These are phyloP conservation scores for Petrophora chlorosata DNA, from an alignment of 2,888 invertebrate genomes.

Conservation along the genomic window DNA sequence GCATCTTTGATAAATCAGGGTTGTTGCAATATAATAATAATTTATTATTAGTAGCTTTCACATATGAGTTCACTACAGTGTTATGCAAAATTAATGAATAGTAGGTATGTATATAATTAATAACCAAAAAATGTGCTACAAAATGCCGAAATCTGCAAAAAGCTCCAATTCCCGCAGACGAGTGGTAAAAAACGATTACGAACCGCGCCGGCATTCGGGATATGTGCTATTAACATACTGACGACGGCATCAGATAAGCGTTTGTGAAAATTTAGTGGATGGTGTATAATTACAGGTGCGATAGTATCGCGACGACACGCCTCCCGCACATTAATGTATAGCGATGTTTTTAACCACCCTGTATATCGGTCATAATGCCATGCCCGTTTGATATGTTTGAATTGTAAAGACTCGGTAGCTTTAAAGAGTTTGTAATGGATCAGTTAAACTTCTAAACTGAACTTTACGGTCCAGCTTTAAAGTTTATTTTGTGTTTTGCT, in stretches of 20 bases:
- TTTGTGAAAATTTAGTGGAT: slow-evolving; percentile 78
- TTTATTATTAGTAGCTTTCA: too few relatives aligned
- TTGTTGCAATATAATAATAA: too few relatives aligned
- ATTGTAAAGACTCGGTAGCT: slow-evolving; percentile 23
- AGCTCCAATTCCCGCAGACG: slow-evolving; percentile 17
- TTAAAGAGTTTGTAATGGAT: slow-evolving; percentile 16
- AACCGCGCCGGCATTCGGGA: slow-evolving; percentile 62
- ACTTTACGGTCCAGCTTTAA: not conserved
- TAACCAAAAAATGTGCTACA: not conserved
- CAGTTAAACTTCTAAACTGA: not conserved
- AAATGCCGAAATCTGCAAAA: slow-evolving; percentile 12
- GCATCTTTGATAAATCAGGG: too few relatives aligned
- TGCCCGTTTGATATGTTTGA: slow-evolving; percentile 27
- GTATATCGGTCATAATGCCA: slow-evolving; percentile 33
- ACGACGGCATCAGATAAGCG: slow-evolving; percentile 69
- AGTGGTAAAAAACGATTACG: slow-evolving; percentile 55
- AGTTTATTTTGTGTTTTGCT: not conserved
- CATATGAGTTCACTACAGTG: too few relatives aligned
- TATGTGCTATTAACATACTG: slow-evolving; percentile 76
- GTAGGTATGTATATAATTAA: too few relatives aligned
- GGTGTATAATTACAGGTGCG: slow-evolving; percentile 69
- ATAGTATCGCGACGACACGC: slow-evolving; percentile 69
- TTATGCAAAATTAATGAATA: too few relatives aligned
- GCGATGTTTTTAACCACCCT: slow-evolving; percentile 42
- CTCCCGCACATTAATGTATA: slow-evolving; percentile 55